Base-by-base conservation (phyloP, 2,888 invertebrate species). In the Epicampocera succincta region DNA sequence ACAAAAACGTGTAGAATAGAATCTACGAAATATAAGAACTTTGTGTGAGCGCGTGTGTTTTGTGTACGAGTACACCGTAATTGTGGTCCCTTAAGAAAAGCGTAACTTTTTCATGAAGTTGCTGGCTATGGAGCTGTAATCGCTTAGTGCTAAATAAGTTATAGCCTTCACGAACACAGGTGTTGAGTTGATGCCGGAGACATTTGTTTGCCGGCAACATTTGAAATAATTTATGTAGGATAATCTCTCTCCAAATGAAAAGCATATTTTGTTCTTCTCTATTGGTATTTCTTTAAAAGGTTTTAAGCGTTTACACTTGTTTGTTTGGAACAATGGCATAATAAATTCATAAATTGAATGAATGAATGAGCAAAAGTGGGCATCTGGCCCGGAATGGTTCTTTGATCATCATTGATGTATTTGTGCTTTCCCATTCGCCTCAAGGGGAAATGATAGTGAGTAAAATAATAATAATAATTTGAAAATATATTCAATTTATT, bases 21-120 rank as follows among this genome's bases (percentile, higher is more conserved):
- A 19, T 13, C 3, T 25, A 25, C 25, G 50, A 15, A 25, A 66
- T 21, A n/a, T 25, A 12, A 42, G 46, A 65, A 56, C 13, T 48
- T 58, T 42, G 9, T 25, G 42, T 8, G n/a, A n/a, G 17, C 29
- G 56, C 17, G n/a, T 48, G 56, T 38, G 58, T 29, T 21, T 33
- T 38, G 13, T 54, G 33, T 40, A 66, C n/a, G n/a, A n/a, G n/a
- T n/a, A n/a, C n/a, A n/a, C n/a, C n/a, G n/a, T n/a, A n/a, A 60
- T 69, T 44, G 17, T 19, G 58, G 44, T 69, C 68, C 52, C 76
- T 11, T 33, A 76, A 68, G 68, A 61, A 76, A 68, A 68, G 38
- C 60, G 38, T 52, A 38, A 60, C 50, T 58, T 56, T 65, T 66
- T 58, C 11, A 66, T 52, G 29, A 40, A 46, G 52, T 40, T 48